phyloP scores from a whole-genome alignment of 2,113 vertebrate genomes.

The Anarrhichthys ocellatus region DNA sequence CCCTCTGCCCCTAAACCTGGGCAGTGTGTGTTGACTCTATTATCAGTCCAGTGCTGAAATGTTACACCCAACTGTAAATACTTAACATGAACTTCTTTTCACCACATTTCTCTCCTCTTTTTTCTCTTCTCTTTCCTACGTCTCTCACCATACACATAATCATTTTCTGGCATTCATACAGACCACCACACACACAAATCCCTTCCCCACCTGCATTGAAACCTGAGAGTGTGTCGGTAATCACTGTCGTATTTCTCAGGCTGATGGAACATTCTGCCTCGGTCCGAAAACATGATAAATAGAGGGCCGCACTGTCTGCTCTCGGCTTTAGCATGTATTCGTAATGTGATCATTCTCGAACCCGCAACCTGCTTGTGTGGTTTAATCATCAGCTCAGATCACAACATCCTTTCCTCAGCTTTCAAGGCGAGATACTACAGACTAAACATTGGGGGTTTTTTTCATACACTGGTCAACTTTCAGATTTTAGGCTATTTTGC shows the following conservation, averaged over 20 bases:
- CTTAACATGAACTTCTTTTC: conserved; percentile 75
- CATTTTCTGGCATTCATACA: conserved; percentile 11
- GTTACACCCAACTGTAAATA: conserved; percentile 77
- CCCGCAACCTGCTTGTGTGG: conserved; percentile 38
- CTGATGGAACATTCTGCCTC: conserved; percentile 73
- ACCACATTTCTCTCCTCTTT: conserved; percentile 33
- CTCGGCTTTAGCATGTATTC: conserved; percentile 68
- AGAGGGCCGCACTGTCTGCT: conserved; percentile 73
- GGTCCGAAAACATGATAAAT: conserved; percentile 69
- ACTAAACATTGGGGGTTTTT: too few species aligned
- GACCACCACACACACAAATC: neutral
- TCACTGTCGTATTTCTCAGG: conserved; percentile 73
- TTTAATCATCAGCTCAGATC: conserved; percentile 46
- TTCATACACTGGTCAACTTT: too few species aligned
- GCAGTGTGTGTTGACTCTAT: conserved; percentile 74
- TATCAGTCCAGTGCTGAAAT: conserved; percentile 75
- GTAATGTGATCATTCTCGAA: conserved; percentile 72
- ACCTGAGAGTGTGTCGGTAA: conserved; percentile 60
- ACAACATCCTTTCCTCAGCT: conserved; percentile 15
- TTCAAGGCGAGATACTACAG: neutral
- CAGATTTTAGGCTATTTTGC: too few species aligned
- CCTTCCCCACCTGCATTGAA: conserved; percentile 44
- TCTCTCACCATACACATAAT: neutral
- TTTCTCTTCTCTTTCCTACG: conserved; percentile 15
- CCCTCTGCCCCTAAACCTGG: conserved; percentile 66